phyloP scores from a whole-genome alignment of 2,888 invertebrate genomes.

The Carterocephalus palaemon region DNA sequence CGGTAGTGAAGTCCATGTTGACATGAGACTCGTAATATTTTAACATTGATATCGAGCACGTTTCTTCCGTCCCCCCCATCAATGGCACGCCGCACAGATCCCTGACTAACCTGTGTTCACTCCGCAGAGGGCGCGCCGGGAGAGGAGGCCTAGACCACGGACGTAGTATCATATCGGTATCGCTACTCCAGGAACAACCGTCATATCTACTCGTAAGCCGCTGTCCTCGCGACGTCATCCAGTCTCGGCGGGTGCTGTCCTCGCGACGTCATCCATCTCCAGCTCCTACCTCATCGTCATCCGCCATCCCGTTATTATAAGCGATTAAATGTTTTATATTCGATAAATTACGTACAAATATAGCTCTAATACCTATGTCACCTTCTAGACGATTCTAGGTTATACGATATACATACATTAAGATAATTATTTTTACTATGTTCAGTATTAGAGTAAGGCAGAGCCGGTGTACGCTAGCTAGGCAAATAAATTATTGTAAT shows the following conservation, averaged over 20 bases:
- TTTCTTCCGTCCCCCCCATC: too few species aligned
- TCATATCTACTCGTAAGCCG: constrained; percentile 37
- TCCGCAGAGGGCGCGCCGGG: constrained; percentile 47
- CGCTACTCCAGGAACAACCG: constrained; percentile 41
- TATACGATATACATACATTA: constrained; percentile 36
- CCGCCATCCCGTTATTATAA: constrained; percentile 29
- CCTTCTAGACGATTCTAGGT: constrained; percentile 56
- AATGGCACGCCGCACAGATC: too few species aligned
- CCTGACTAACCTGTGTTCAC: constrained; percentile 19
- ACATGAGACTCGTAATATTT: too few species aligned
- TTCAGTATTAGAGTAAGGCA: constrained; percentile 30
- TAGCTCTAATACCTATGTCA: constrained; percentile 55
- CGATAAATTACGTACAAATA: constrained; percentile 52
- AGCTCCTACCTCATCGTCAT: too few species aligned
- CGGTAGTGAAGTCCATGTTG: too few species aligned
- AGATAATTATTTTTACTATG: constrained; percentile 47
- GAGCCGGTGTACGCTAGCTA: constrained; percentile 42
- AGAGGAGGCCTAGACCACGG: constrained; percentile 68
- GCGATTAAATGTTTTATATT: constrained; percentile 12
- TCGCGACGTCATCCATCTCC: constrained; percentile 34
- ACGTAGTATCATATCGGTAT: constrained; percentile 44
- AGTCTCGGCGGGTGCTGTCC: constrained; percentile 4
- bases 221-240: background rate
- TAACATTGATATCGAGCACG: too few species aligned
- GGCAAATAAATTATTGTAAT: constrained; percentile 45